These are phyloP conservation scores for Taurulus bubalis DNA, from an alignment of 2,113 vertebrate species.

Conservation along the genomic window DNA sequence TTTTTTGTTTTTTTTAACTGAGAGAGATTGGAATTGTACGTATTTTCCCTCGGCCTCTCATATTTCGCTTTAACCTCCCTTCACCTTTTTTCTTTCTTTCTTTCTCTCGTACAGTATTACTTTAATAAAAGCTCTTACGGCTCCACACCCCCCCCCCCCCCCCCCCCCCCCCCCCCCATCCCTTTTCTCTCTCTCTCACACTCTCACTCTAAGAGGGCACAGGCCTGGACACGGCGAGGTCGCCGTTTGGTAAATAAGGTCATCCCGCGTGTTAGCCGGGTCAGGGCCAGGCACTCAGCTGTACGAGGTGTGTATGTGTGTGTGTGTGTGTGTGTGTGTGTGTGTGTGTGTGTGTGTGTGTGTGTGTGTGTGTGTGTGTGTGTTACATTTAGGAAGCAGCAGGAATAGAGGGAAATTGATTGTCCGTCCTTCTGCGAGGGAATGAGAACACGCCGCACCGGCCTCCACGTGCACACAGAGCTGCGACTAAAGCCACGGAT, in stretches of 20 bases:
- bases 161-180: background rate
- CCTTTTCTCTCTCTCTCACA: background rate
- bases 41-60: constrained; percentile 24
- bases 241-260: constrained; percentile 64
- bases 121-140: constrained; percentile 24
- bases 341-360: constrained; percentile 11
- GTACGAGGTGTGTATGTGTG: background rate
- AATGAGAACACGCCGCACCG: constrained; percentile 49
- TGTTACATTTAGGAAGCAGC: constrained; percentile 46
- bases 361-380: background rate
- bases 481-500: constrained; percentile 23
- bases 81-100: constrained; percentile 22
- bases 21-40: constrained; percentile 1
- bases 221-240: background rate
- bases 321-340: too few species aligned
- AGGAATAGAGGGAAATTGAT: constrained; percentile 57
- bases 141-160: background rate
- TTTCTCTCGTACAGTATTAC: constrained; percentile 35
- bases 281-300: constrained; percentile 57
- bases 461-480: constrained; percentile 23
- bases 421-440: constrained; percentile 42
- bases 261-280: constrained; percentile 47
- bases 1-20: background rate
- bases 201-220: constrained; percentile 13
- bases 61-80: constrained; percentile 30